Evolutionary conservation across 1,140 invertebrate genomes (phyloP), one percentile per base, ranked within the genome.

Genomic region (Cheumatopsyche charites): DNA sequence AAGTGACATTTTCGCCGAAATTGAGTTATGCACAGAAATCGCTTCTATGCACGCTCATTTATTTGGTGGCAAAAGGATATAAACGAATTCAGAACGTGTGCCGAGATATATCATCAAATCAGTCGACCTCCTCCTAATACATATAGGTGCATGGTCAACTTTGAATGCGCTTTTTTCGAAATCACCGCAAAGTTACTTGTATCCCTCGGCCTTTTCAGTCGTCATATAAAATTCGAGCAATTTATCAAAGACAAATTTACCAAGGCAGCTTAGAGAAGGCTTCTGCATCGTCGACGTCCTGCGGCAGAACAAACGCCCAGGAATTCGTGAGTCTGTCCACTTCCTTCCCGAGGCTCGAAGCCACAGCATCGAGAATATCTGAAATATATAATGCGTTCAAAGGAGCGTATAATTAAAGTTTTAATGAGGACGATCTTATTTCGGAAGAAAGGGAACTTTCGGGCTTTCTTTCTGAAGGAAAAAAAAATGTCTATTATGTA

Each of bases 331-430:
- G 81, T 4, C 78, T 81, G 0, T 79, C 76, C 4, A 81, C 82
- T 76, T 69, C 75, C 75, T 81, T 75, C 1, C 82, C 80, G 62
- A 84, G 70, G 9, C 81, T 80, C 77, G 79, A 78, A 5, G 83
- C 82, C n/a, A 84, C 81, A n/a, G 82, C 82, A 74, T 80, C 81
- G 15, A 85, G 77, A 9, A 82, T 76, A 45, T 83, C 82, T 83
- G 77, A 52, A 79, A 79, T 58, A 26, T 25, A 58, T n/a, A n/a
- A n/a, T n/a, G n/a, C n/a, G n/a, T 58, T 58, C 55, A 52, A 21
- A 19, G n/a, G n/a, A n/a, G 25, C 0, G 36, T 13, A 23, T 65
- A 15, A 42, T 65, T 15, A 65, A 42, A 65, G 36, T 65, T 43
- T 42, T 65, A 65, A 65, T 23, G 21, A 43, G 42, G 3, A 1